Evolutionary conservation across 2,888 invertebrate species (phyloP).

Genomic region (Schizotus pectinicornis): DNA sequence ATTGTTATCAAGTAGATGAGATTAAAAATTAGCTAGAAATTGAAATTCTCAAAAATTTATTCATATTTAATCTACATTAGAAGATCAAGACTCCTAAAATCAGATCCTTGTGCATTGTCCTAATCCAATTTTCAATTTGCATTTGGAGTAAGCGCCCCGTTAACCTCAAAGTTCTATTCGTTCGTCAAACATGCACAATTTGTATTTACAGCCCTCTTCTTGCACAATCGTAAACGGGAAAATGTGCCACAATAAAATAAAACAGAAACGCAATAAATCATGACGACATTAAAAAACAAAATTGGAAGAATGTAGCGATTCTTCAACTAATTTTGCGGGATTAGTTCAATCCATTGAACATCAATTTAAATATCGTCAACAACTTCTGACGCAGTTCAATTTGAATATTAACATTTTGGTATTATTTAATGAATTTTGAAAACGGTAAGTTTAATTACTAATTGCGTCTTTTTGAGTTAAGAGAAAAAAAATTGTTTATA

Average conservation of each 20-base stretch:
- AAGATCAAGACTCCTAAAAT: conserved; percentile 3
- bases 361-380: conserved; percentile 5
- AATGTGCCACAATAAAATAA: conserved; percentile 8
- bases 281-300: conserved; percentile 11
- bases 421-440: too few relatives aligned
- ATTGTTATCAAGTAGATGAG: too few relatives aligned
- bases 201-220: conserved; percentile 4
- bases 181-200: conserved; percentile 22
- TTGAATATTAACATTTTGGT: too few relatives aligned
- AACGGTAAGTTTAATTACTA: too few relatives aligned
- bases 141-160: conserved; percentile 5
- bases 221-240: conserved; percentile 13
- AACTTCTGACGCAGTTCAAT: too few relatives aligned
- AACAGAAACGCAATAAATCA: conserved; percentile 5
- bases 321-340: conserved; percentile 3
- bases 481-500: too few relatives aligned
- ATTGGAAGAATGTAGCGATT: conserved; percentile 8
- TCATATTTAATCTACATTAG: conserved; percentile 9
- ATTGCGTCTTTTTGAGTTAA: too few relatives aligned
- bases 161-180: conserved; percentile 5
- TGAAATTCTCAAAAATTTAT: neutral
- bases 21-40: too few relatives aligned
- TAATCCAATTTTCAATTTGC: conserved; percentile 16
- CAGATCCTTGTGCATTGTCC: conserved; percentile 10
- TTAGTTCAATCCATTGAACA: neutral